Percentiles rank a stretch among this genome's conserved stretches.
Conservation (phyloP, 1,140 invertebrate species). For the Drosophila dunni region DNA sequence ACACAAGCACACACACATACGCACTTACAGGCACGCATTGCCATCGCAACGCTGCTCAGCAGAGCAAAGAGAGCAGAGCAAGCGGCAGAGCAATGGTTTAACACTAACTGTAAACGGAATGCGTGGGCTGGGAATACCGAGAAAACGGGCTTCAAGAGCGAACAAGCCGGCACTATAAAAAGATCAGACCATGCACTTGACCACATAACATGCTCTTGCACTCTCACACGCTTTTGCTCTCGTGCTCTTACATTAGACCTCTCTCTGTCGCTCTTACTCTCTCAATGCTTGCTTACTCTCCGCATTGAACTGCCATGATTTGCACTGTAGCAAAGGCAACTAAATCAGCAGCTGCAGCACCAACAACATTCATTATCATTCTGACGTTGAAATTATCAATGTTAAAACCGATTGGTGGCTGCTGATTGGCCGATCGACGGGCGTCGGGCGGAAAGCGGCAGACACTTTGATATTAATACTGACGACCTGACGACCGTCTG, state of each 20-base stretch:
- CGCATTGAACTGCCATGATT: slow-evolving; percentile 37
- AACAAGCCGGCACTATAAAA: neutral
- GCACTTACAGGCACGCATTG: slow-evolving; percentile 1
- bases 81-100: slow-evolving; percentile 7
- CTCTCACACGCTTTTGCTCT: neutral
- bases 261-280: neutral
- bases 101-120: slow-evolving; percentile 39
- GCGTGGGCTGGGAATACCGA: slow-evolving; percentile 32
- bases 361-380: slow-evolving; percentile 21
- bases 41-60: slow-evolving; percentile 5
- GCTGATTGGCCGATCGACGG: neutral
- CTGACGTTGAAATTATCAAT: slow-evolving; percentile 33
- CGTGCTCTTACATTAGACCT: neutral
- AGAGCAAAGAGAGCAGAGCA: slow-evolving; percentile 23
- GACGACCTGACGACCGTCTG: slow-evolving; percentile 6
- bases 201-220: neutral
- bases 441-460: slow-evolving; percentile 1
- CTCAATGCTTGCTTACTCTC: neutral
- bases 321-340: slow-evolving; percentile 18
- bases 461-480: slow-evolving; percentile 41
- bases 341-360: neutral
- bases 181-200: slow-evolving; percentile 32
- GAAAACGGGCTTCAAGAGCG: slow-evolving; percentile 32
- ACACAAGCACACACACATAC: neutral
- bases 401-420: slow-evolving; percentile 17